phyloP scores from a whole-genome alignment of 1,140 invertebrate genomes.

The Nilaparvata lugens region DNA sequence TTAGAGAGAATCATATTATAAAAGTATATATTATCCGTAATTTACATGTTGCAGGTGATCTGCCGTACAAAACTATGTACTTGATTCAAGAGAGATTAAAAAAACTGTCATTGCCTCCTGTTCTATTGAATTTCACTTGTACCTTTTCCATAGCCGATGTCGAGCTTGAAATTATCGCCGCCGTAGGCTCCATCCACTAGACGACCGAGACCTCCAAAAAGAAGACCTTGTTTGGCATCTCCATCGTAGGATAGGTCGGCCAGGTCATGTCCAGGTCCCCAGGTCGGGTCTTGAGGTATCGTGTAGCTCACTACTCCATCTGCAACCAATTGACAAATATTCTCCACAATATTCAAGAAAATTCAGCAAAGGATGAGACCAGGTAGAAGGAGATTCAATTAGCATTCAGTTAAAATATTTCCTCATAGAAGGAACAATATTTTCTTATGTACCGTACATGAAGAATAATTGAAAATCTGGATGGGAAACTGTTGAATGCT shows the following conservation, averaged over 20 bases:
- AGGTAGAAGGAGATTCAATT: too few species aligned
- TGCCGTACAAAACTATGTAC: too few species aligned
- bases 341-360: neutral
- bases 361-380: neutral
- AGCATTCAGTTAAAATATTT: too few species aligned
- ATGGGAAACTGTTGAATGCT: too few species aligned
- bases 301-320: slow-evolving; percentile 72
- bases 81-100: too few species aligned
- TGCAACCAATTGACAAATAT: neutral
- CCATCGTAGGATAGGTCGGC: slow-evolving; percentile 87
- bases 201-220: slow-evolving; percentile 63
- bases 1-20: too few species aligned
- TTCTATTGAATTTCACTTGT: neutral
- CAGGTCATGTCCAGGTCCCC: slow-evolving; percentile 57
- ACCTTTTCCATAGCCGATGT: slow-evolving; percentile 30
- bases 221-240: slow-evolving; percentile 33
- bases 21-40: too few species aligned
- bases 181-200: slow-evolving; percentile 66
- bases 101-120: too few species aligned
- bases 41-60: too few species aligned
- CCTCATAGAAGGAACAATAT: too few species aligned
- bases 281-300: slow-evolving; percentile 66
- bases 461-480: too few species aligned
- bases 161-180: slow-evolving; percentile 66
- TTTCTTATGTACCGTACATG: too few species aligned